Evolutionary conservation across 2,888 invertebrate species (phyloP).

Genomic region (Drosophila bunnanda): DNA sequence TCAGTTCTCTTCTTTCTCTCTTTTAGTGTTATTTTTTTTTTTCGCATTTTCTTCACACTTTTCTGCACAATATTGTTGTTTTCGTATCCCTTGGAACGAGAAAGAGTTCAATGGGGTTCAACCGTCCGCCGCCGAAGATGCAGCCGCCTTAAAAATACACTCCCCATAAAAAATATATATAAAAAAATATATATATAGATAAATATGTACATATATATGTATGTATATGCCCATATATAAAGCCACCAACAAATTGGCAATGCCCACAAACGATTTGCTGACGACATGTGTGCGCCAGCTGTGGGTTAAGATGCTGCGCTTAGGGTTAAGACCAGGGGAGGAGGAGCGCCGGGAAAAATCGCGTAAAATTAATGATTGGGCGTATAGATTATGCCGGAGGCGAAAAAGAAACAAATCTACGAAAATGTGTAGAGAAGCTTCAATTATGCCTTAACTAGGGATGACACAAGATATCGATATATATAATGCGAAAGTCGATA

Average conservation of each 20-base stretch:
- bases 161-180: slow-evolving; percentile 36
- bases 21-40: slow-evolving; percentile 53
- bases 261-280: slow-evolving; percentile 37
- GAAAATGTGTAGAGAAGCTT: neutral
- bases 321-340: slow-evolving; percentile 5
- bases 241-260: slow-evolving; percentile 61
- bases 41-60: slow-evolving; percentile 58
- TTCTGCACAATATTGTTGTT: slow-evolving; percentile 49
- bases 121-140: slow-evolving; percentile 50
- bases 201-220: slow-evolving; percentile 30
- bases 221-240: slow-evolving; percentile 25
- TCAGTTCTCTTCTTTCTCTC: slow-evolving; percentile 26
- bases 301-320: slow-evolving; percentile 37
- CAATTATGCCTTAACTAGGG: neutral
- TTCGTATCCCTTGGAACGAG: slow-evolving; percentile 30
- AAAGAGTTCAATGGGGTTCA: slow-evolving; percentile 70
- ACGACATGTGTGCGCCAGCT: slow-evolving; percentile 73
- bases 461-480: neutral
- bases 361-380: slow-evolving; percentile 38
- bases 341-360: slow-evolving; percentile 23
- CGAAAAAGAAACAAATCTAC: slow-evolving; percentile 1
- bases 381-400: slow-evolving; percentile 17
- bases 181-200: slow-evolving; percentile 23
- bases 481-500: neutral
- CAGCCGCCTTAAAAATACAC: slow-evolving; percentile 58